Base-by-base conservation (phyloP, 92 coral and sea anemone species). In the Actinostola sp. region DNA sequence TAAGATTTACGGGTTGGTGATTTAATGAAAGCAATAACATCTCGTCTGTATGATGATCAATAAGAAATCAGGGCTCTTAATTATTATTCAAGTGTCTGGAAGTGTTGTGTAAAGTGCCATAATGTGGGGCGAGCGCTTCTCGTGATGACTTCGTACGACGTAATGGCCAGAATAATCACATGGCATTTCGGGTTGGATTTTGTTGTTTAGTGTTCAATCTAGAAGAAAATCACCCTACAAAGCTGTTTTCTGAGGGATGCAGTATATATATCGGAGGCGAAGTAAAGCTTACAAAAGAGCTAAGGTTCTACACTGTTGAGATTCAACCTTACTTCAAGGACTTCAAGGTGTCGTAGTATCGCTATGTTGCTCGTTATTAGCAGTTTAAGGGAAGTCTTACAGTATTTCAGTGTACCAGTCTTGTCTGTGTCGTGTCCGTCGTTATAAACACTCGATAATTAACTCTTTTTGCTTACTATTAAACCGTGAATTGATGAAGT, bases 1-100 rank as follows among this genome's bases (percentile, higher is more conserved):
- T 36, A 63, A 36, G 66, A 75, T 75, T 46, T 60, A 48, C 64
- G 60, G 80, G 80, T 74, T 74, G 80, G 80, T 74, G 63, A 39
- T 58, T 27, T 63, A 55, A 75, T 25, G 49, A 63, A 63, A 75
- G 72, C 72, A 75, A 75, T 63, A 75, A 75, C 81, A 63, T 41
- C 63, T 60, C 81, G 26, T 65, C 55, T 63, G 43, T 11, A 2
- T 23, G 45, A 58, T 71, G 66, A 71, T 71, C 77, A 71, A 71
- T 71, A 38, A 71, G 66, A 58, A 55, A 55, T 71, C 66, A 57
- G 31, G 14, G 63, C 27, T 19, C 66, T 46, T 58, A 55, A 71
- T 55, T 42, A 55, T 25, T 71, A 26, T 58, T 71, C 65, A 58
- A 71, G 61, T 71, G 77, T 71, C 77, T 71, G 62, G 52, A 30